Evolutionary conservation across 2,113 vertebrate species (phyloP), one percentile per base, ranked within the genome.

Genomic region (Formicarius rufipectus): DNA sequence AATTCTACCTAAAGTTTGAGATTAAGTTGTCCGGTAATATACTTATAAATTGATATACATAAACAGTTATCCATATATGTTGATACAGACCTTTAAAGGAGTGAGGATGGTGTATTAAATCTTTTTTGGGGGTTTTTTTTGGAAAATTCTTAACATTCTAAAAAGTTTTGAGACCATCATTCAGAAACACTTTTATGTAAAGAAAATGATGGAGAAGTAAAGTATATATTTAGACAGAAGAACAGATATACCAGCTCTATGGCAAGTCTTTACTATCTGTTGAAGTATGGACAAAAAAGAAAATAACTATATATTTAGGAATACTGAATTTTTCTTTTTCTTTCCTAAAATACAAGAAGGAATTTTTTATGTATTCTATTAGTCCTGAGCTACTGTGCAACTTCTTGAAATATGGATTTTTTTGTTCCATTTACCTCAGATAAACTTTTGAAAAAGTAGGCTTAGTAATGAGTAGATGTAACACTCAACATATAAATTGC

Each of bases 91-190:
- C 8, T 74, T 69, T 24, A 82, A 66, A 66, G 9, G 5, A 84
- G 12, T 42, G 14, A 8, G 16, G 3, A 21, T 35, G 6, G 1
- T 59, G 81, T 7, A 5, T 24, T 40, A 2, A 2, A 5, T 64
- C 9, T 27, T 8, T 13, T 55, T 56, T n/a, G n/a, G n/a, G n/a
- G n/a, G n/a, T n/a, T 64, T 50, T 66, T 59, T 24, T 16, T 40
- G 47, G 12, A 6, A 80, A 86, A 55, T 53, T 76, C 16, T 17
- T 63, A 83, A 35, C 8, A n/a, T 71, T 78, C 5, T 1, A 82
- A 69, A 13, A 87, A 31, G 1, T 58, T 67, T 90, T 71, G 14
- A 94, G 90, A 11, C 5, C 6, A 24, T 35, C 6, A 75, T 40
- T 75, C n/a, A 79, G 25, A 88, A 67, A 59, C 0, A 0, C 27